Evolutionary conservation across 2,797 vertebrate species (phyloP).

Genomic region (Garrulus glandarius): DNA sequence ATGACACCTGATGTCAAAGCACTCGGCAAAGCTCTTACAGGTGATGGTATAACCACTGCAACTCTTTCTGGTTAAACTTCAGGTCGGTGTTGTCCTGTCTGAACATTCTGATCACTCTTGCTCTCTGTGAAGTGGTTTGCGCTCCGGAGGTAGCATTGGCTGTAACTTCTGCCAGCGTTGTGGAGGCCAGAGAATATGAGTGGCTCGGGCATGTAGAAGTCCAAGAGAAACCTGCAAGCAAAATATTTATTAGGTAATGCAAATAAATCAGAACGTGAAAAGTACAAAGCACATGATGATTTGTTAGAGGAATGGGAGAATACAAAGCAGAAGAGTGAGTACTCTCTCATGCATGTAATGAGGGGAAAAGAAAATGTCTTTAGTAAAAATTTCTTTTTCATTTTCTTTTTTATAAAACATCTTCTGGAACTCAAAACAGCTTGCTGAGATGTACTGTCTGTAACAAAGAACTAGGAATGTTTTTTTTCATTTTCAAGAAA

Average conservation of each 20-base stretch:
- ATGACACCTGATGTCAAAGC: not conserved
- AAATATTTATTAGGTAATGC: not conserved
- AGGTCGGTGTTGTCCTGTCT: not conserved
- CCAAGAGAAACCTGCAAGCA: conserved; percentile 76
- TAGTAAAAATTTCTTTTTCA: not conserved
- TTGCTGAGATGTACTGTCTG: not conserved
- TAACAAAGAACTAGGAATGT: not conserved
- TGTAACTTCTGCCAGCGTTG: conserved; percentile 76
- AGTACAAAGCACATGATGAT: not conserved
- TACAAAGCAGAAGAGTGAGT: not conserved
- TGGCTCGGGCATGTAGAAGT: conserved; percentile 78
- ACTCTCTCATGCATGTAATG: not conserved
- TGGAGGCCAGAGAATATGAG: conserved; percentile 81
- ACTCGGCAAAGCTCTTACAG: not conserved
- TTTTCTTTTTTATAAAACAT: not conserved
- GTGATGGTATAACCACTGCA: not conserved
- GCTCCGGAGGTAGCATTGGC: conserved; percentile 68
- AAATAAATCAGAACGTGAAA: not conserved
- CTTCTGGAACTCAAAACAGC: not conserved
- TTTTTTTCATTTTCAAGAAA: not conserved
- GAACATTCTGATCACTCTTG: not conserved
- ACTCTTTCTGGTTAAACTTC: not conserved
- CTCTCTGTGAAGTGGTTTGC: conserved; percentile 45
- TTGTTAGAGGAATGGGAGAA: not conserved
- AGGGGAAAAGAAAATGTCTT: not conserved